Evolutionary conservation across 1,140 invertebrate genomes (phyloP).

Genomic region (Drosophila ercepeae): DNA sequence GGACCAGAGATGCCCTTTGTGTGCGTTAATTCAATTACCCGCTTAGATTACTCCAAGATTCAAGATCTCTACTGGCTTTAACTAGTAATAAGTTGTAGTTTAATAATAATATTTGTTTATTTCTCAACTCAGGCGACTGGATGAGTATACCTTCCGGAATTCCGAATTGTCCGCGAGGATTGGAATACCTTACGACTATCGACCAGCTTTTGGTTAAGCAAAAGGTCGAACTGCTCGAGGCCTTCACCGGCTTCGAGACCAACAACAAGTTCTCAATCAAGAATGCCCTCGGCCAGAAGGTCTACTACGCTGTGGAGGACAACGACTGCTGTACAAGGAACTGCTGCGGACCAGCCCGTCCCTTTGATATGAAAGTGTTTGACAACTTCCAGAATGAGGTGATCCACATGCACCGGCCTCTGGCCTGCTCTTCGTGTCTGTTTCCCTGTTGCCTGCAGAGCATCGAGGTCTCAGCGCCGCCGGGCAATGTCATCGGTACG

Average conservation of each 20-base stretch:
- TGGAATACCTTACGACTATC: constrained; percentile 96
- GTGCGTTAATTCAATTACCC: constrained; percentile 22
- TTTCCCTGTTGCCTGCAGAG: constrained; percentile 94
- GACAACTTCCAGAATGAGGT: constrained; percentile 91
- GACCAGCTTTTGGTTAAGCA: constrained; percentile 95
- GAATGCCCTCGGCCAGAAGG: constrained; percentile 90
- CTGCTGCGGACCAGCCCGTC: constrained; percentile 90
- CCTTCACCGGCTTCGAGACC: constrained; percentile 94
- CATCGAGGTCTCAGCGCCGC: constrained; percentile 90
- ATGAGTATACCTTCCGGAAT: constrained; percentile 90
- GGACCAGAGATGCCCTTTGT: constrained; percentile 47
- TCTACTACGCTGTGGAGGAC: constrained; percentile 94
- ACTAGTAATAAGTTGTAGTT: neutral
- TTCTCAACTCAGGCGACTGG: constrained; percentile 88
- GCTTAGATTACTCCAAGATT: constrained; percentile 5
- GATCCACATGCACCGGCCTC: constrained; percentile 89
- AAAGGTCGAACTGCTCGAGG: constrained; percentile 93
- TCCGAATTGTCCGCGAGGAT: constrained; percentile 93
- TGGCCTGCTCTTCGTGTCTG: constrained; percentile 91
- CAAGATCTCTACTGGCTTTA: neutral
- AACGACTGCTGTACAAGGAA: constrained; percentile 91
- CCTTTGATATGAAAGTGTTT: constrained; percentile 94
- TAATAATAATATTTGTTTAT: neutral
- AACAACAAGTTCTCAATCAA: constrained; percentile 94
- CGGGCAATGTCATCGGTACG: constrained; percentile 89